These are phyloP conservation scores for Pelecanus crispus DNA, from an alignment of 2,113 vertebrate genomes.

Conservation along the genomic window DNA sequence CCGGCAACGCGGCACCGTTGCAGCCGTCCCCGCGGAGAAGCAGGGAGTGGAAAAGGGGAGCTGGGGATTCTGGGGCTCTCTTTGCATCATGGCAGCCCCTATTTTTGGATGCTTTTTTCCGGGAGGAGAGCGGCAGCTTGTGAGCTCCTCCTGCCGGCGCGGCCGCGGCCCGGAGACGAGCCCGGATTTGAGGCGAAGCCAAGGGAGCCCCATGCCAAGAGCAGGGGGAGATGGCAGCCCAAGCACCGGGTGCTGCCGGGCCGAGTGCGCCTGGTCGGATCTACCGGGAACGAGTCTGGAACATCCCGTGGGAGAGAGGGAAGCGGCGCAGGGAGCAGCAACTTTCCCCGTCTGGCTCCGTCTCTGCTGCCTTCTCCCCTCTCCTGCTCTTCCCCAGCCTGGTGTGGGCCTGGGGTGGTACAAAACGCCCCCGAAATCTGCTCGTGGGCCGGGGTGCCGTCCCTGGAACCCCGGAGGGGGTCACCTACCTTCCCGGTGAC, in stretches of 20 bases:
- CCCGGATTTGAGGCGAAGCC: neutral
- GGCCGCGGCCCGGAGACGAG: neutral
- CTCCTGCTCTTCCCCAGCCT: neutral
- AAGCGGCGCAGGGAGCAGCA: neutral
- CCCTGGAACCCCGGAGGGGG: rapidly evolving
- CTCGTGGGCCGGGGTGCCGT: rapidly evolving
- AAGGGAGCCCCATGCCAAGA: rapidly evolving
- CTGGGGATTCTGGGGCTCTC: neutral
- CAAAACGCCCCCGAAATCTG: neutral
- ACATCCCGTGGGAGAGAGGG: neutral
- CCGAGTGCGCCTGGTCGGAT: neutral
- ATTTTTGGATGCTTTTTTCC: too few species aligned
- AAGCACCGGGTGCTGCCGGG: neutral
- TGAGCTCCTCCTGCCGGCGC: neutral
- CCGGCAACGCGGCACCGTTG: neutral
- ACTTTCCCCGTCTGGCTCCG: too few species aligned
- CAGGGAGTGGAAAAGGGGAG: neutral
- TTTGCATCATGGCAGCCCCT: neutral
- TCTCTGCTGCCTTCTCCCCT: neutral
- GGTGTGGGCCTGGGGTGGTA: neutral
- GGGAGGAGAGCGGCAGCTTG: neutral
- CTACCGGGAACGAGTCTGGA: neutral
- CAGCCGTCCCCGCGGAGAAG: neutral
- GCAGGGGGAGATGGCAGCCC: neutral
- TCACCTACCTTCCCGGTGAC: conserved; percentile 62